Percentiles rank a stretch among this genome's conserved stretches.
phyloP scores from a whole-genome alignment of 1,140 invertebrate genomes.

The Scaptomyza montana region DNA sequence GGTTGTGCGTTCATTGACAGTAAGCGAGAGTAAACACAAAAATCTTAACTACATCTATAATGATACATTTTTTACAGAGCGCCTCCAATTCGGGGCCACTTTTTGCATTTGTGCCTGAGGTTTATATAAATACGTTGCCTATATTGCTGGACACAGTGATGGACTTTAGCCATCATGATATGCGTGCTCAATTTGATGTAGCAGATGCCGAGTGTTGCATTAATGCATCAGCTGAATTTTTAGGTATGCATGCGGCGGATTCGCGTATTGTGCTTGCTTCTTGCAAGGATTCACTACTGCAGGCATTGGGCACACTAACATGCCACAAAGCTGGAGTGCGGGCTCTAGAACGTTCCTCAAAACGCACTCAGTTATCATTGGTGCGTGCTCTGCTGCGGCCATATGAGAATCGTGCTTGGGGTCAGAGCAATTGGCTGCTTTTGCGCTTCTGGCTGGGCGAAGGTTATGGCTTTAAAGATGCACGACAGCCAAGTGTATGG shows the following conservation, averaged over 20 bases:
- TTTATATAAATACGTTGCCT: conserved; percentile 87
- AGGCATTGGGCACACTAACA: conserved; percentile 89
- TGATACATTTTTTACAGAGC: conserved; percentile 32
- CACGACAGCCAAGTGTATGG: conserved; percentile 76
- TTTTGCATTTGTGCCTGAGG: conserved; percentile 92
- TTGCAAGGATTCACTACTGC: conserved; percentile 90
- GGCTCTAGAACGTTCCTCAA: conserved; percentile 87
- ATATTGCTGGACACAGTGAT: conserved; percentile 87
- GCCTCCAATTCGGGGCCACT: conserved; percentile 86
- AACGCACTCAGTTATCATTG: conserved; percentile 86
- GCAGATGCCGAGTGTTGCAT: conserved; percentile 84
- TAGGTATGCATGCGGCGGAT: conserved; percentile 91
- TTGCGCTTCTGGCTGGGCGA: conserved; percentile 93
- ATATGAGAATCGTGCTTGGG: conserved; percentile 93
- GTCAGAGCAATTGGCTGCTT: conserved; percentile 93
- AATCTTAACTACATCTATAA: background rate
- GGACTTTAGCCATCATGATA: conserved; percentile 85
- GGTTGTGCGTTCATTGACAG: conserved; percentile 85
- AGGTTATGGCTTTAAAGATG: conserved; percentile 92
- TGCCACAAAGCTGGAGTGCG: conserved; percentile 85
- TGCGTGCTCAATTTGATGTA: conserved; percentile 70
- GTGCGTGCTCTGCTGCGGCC: conserved; percentile 89
- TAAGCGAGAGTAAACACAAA: conserved; percentile 19
- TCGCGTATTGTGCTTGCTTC: conserved; percentile 90
- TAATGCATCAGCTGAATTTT: conserved; percentile 88